Base-by-base conservation (phyloP, 2,113 vertebrate species). In the Pungitius pungitius region DNA sequence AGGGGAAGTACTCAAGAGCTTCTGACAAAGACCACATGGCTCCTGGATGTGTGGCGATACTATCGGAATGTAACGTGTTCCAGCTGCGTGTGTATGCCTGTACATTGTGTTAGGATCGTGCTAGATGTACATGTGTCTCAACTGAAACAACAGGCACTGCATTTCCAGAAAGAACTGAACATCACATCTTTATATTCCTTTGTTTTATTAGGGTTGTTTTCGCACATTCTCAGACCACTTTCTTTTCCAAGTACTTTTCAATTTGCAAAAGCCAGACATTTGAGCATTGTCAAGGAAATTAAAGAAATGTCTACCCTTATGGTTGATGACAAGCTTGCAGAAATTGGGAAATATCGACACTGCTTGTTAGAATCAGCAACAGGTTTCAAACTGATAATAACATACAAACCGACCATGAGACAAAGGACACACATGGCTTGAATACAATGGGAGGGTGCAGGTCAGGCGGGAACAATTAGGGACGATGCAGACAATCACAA, bases 21-120 rank as follows among this genome's bases (percentile, higher is more conserved):
- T 69, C 80, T 86, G 87, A 91, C 78, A 85, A 74, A 78, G 72
- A 83, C 66, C 85, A 81, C 80, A 86, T 89, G 90, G 80, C 61
- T 86, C 22, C 55, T 77, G 77, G 59, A 17, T 88, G 79, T 83
- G 66, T 76, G 59, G 76, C 74, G 65, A 63, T 74, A 76, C n/a
- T 57, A 83, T 68, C 51, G 40, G 62, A 69, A 77, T 54, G 24
- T 43, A 47, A 59, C 7, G 26, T 45, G 27, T 67, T 26, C 42
- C 12, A 60, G 61, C 80, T 39, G 22, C 43, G 3, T 57, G 55
- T 70, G 17, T 64, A 18, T 40, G 27, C 33, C 61, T 55, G 61
- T 20, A 24, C 57, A 37, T 8, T 60, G 14, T 69, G 22, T 72
- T 58, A 54, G 45, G 55, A 55, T 5, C 58, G 37, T 35, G 62